A percentile compares a stretch with the other conserved stretches of the same genome.
Conservation (phyloP, 37 sponge, comb jelly and placozoan species). For the Haliclona indistincta region DNA sequence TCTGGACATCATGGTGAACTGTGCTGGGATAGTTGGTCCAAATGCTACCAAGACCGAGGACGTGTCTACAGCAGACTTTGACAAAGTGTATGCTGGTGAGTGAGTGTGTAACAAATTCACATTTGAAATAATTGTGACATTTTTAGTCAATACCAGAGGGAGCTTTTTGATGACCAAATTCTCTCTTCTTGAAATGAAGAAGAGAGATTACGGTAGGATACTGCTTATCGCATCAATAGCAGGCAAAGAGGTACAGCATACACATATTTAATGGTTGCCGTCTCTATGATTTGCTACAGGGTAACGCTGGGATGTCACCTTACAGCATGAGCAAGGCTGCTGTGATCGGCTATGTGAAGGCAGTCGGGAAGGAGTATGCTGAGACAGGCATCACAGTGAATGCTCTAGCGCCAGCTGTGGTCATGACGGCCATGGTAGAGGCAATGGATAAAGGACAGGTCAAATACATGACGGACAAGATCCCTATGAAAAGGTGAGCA, state of each 20-base stretch:
- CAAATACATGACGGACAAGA: slow-evolving; percentile 73
- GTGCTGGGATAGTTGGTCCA: slow-evolving; percentile 81
- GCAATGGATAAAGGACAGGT: slow-evolving; percentile 59
- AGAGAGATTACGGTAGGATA: slow-evolving; percentile 69
- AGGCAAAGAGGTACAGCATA: slow-evolving; percentile 68
- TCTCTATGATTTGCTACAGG: slow-evolving; percentile 21
- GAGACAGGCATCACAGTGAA: slow-evolving; percentile 75
- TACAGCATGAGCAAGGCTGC: slow-evolving; percentile 80
- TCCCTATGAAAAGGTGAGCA: slow-evolving; percentile 70
- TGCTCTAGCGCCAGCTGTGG: slow-evolving; percentile 74
- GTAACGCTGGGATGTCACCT: slow-evolving; percentile 72
- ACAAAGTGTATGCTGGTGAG: slow-evolving; percentile 57
- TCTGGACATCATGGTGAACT: slow-evolving; percentile 81
- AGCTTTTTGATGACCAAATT: slow-evolving; percentile 73
- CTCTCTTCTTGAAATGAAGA: slow-evolving; percentile 57
- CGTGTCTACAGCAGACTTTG: slow-evolving; percentile 56
- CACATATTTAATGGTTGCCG: neutral
- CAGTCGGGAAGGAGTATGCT: slow-evolving; percentile 79
- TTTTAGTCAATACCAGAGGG: slow-evolving; percentile 69
- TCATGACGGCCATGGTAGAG: slow-evolving; percentile 68
- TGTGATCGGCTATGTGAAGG: slow-evolving; percentile 72
- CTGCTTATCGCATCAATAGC: slow-evolving; percentile 80
- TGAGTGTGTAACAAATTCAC: neutral
- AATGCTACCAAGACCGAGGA: slow-evolving; percentile 33
- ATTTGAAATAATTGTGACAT: neutral